phyloP scores from a whole-genome alignment of 1,140 invertebrate genomes.

The Zaprionus davidi region DNA sequence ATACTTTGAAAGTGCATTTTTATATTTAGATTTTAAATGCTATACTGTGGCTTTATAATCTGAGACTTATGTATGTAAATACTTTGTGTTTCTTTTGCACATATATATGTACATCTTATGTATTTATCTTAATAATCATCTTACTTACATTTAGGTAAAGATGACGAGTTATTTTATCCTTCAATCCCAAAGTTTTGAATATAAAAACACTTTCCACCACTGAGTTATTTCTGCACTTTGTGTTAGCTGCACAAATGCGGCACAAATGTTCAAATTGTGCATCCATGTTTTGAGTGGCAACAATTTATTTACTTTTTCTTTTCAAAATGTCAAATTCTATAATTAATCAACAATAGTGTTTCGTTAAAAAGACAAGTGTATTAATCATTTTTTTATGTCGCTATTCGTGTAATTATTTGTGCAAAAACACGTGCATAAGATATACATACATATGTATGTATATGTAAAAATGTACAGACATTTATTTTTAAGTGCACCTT shows the following conservation, averaged over 20 bases:
- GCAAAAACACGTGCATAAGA: background rate
- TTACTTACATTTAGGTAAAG: slow-evolving; percentile 73
- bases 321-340: slow-evolving; percentile 1
- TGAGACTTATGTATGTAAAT: no score
- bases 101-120: slow-evolving; percentile 8
- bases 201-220: slow-evolving; percentile 79
- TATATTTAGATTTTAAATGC: no score
- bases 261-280: slow-evolving; percentile 76
- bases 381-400: background rate
- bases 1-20: no score
- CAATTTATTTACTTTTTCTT: background rate
- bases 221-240: slow-evolving; percentile 77
- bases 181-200: slow-evolving; percentile 69
- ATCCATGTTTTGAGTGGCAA: slow-evolving; percentile 49
- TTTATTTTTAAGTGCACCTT: slow-evolving; percentile 48
- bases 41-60: background rate
- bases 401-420: background rate
- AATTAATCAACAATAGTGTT: background rate
- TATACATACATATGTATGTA: background rate
- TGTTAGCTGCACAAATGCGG: slow-evolving; percentile 78
- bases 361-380: background rate
- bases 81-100: background rate
- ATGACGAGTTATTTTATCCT: slow-evolving; percentile 77
- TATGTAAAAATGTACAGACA: background rate
- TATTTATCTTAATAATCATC: background rate